Conservation (phyloP, 2,888 invertebrate genomes). For the Cryptocheilus praepositus region DNA sequence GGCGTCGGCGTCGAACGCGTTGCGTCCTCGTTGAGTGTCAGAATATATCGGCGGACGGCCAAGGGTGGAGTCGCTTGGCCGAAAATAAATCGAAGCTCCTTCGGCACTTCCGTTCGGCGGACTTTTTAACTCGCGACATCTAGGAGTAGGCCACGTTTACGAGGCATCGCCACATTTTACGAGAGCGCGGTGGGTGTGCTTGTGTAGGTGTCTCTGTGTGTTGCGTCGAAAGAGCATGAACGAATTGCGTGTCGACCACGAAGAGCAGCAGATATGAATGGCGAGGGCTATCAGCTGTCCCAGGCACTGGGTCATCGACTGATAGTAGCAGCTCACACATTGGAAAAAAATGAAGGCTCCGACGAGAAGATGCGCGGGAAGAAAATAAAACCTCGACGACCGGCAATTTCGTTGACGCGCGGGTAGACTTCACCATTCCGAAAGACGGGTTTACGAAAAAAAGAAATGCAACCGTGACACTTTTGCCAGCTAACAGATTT, state of each 20-base stretch:
- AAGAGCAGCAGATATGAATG: conserved; percentile 54
- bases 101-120: no score
- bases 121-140: no score
- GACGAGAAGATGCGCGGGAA: conserved; percentile 3
- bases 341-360: conserved; percentile 13
- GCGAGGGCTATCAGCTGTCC: conserved; percentile 55
- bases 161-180: no score
- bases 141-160: no score
- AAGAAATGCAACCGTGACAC: no score
- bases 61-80: no score
- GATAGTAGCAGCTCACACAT: conserved; percentile 52
- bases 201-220: not conserved
- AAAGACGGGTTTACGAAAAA: no score
- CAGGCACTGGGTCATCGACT: conserved; percentile 65
- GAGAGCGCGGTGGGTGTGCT: no score
- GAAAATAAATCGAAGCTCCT: no score
- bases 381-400: not conserved
- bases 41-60: not conserved
- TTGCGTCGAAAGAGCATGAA: not conserved
- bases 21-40: not conserved
- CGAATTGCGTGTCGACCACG: conserved; percentile 34
- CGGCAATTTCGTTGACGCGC: no score
- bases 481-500: no score
- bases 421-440: no score
- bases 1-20: conserved; percentile 1